These are phyloP conservation scores for Ciconia boyciana DNA, from an alignment of 2,113 vertebrate genomes.

Conservation along the genomic window DNA sequence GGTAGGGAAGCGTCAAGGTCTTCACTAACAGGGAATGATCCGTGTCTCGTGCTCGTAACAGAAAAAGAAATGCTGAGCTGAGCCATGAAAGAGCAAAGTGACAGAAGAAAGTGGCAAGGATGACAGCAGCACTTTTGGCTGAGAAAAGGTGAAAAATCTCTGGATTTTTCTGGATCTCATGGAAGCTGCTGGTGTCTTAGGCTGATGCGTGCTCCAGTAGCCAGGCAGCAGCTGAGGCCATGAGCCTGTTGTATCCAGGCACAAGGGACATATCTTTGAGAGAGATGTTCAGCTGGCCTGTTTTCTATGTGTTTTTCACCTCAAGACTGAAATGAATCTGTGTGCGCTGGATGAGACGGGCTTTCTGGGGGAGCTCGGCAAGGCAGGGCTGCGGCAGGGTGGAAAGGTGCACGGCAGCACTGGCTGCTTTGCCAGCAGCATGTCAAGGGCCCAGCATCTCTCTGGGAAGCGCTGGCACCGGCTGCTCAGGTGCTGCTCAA, in stretches of 20 bases:
- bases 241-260: not conserved
- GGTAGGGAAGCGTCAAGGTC: not conserved
- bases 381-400: not conserved
- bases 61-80: not conserved
- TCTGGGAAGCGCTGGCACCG: accelerated
- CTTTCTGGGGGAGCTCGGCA: not conserved
- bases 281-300: not conserved
- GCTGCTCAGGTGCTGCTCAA: not conserved
- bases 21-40: not conserved
- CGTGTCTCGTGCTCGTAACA: accelerated
- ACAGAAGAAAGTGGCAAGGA: not conserved
- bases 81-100: not conserved
- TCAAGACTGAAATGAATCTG: not conserved
- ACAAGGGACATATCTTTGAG: not conserved
- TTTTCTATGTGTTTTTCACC: not conserved
- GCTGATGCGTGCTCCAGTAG: not conserved
- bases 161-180: not conserved
- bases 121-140: not conserved
- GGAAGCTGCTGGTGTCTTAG: not conserved
- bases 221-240: not conserved
- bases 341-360: not conserved
- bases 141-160: not conserved
- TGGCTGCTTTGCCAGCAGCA: not conserved
- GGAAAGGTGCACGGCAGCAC: not conserved
- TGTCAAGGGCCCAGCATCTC: not conserved